Evolutionary conservation across 2,888 invertebrate species (phyloP), one percentile per base, ranked within the genome.

Genomic region (Drosophila stalkeri): DNA sequence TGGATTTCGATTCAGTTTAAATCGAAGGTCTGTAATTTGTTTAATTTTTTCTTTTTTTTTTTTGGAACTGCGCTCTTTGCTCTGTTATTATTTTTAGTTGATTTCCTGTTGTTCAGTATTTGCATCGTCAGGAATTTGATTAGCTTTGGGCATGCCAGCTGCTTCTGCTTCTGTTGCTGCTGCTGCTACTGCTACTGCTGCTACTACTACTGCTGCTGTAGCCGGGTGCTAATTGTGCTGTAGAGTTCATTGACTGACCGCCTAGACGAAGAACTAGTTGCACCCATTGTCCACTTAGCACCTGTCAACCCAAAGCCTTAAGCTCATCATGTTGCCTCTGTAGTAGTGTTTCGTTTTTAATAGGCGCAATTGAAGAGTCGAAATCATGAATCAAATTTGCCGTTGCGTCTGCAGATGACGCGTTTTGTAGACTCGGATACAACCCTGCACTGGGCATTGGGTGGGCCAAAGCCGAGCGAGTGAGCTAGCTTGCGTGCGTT

Each of bases 191-290:
- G 52, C 54, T 62, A 57, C 39, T 49, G 18, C 18, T 37, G 6
- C 16, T 16, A 16, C 14, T 37, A 16, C 6, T 37, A 49, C 23
- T 65, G 46, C 46, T 62, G 59, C 41, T 51, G 18, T 27, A 55
- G 55, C 70, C 62, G 52, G 63, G 74, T 80, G 78, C 67, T 80
- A 81, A 80, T 81, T 77, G 57, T 39, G 23, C 14, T 16, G 31
- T 54, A 39, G 82, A 59, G 85, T 89, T 85, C 85, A 85, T 67
- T 77, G 89, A 81, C 80, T 80, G 71, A 72, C 68, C 64, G 77
- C 68, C 62, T 88, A 83, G 84, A 54, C 59, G 59, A 74, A 86
- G 67, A 68, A 74, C 79, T 80, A 80, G 80, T 79, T 79, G 75
- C 74, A 43, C 39, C 33, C 55, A 49, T 47, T 33, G 54, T 51